Evolutionary conservation across 2,888 invertebrate genomes (phyloP).

Genomic region (Ryuthela nishihirai): DNA sequence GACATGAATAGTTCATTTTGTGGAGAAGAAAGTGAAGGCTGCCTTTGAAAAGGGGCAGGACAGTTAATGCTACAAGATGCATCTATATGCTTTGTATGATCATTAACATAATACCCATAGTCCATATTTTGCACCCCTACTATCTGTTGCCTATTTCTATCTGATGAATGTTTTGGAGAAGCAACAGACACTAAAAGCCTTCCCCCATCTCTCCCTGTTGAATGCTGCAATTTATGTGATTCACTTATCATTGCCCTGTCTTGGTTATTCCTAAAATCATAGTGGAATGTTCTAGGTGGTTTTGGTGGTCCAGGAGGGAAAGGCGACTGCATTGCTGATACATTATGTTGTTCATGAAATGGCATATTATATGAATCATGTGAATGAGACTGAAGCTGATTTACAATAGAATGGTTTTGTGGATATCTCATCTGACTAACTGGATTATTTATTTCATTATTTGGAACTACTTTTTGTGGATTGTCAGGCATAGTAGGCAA

Average conservation of each 20-base stretch:
- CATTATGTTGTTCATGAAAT: no score
- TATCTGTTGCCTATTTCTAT: slow-evolving; percentile 1
- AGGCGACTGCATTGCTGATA: no score
- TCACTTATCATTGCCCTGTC: slow-evolving; percentile 1
- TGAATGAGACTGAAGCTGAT: no score
- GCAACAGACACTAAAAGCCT: slow-evolving; percentile 36
- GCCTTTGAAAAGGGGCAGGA: no score
- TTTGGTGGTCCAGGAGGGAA: slow-evolving; percentile 36
- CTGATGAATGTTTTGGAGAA: slow-evolving; percentile 32
- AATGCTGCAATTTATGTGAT: neutral
- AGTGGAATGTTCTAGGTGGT: slow-evolving; percentile 36
- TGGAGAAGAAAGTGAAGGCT: slow-evolving; percentile 1
- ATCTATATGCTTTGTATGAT: neutral
- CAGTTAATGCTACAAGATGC: no score
- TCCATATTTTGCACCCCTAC: slow-evolving; percentile 3
- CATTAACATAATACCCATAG: slow-evolving; percentile 6
- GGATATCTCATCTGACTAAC: no score
- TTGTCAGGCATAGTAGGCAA: no score
- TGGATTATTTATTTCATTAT: no score
- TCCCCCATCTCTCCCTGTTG: slow-evolving; percentile 22
- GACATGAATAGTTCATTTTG: slow-evolving; percentile 29
- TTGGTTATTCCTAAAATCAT: slow-evolving; percentile 10
- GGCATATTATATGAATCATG: no score
- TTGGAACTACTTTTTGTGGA: no score
- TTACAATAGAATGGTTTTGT: no score